These are phyloP conservation scores for Oryzias melastigma DNA, from an alignment of 2,113 vertebrate species.

Conservation along the genomic window DNA sequence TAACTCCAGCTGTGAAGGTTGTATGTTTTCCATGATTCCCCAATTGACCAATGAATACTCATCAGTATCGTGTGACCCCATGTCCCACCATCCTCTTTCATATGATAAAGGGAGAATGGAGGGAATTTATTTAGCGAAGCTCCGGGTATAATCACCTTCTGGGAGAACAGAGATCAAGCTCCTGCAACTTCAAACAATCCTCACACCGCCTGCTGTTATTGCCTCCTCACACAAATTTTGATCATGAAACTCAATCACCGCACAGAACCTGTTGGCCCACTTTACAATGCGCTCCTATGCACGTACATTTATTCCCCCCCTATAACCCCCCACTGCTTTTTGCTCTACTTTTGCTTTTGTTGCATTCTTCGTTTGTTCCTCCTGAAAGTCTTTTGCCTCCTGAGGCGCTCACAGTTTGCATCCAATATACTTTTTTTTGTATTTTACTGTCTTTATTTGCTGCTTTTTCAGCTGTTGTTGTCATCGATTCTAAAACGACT, in stretches of 20 bases:
- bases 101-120: slow-evolving; percentile 18
- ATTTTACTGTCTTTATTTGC: slow-evolving; percentile 16
- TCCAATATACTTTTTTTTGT: slow-evolving; percentile 1
- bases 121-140: slow-evolving; percentile 25
- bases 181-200: slow-evolving; percentile 56
- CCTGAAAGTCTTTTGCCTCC: slow-evolving; percentile 25
- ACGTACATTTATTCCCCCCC: slow-evolving; percentile 34
- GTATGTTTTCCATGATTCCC: slow-evolving; percentile 5
- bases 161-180: slow-evolving; percentile 42
- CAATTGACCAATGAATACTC: slow-evolving; percentile 1
- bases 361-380: slow-evolving; percentile 31
- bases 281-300: slow-evolving; percentile 35
- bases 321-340: slow-evolving; percentile 31
- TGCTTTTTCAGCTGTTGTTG: slow-evolving; percentile 20
- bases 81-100: slow-evolving; percentile 17
- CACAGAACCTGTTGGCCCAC: slow-evolving; percentile 31
- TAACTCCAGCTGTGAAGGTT: slow-evolving; percentile 18
- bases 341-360: slow-evolving; percentile 41
- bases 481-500: slow-evolving; percentile 11
- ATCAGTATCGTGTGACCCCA: slow-evolving; percentile 10
- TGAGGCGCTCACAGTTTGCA: slow-evolving; percentile 20
- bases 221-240: slow-evolving; percentile 45
- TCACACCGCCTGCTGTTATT: slow-evolving; percentile 39
- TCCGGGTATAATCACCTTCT: slow-evolving; percentile 46
- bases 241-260: slow-evolving; percentile 54